These are phyloP conservation scores for Tetragnatha versicolor DNA, from an alignment of 1,140 invertebrate species.

Conservation along the genomic window DNA sequence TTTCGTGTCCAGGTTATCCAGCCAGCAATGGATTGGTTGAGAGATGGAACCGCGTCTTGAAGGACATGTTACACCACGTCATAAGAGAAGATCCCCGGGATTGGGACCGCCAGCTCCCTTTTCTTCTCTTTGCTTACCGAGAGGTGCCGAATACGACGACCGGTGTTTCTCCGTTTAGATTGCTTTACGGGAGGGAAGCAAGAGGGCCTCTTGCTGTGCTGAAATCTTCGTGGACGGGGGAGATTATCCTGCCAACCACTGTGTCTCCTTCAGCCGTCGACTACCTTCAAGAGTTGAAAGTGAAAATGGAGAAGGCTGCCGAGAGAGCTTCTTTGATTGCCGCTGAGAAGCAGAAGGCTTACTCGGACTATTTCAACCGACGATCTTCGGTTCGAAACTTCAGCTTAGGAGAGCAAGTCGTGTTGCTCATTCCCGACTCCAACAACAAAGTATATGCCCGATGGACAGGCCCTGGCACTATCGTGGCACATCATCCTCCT, in stretches of 20 bases:
- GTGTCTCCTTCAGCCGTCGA: not conserved
- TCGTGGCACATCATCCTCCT: not conserved
- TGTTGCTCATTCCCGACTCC: not conserved
- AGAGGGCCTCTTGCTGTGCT: not conserved
- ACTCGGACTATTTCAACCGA: not conserved
- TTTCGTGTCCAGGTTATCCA: not conserved
- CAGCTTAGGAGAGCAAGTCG: not conserved
- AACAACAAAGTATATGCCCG: not conserved
- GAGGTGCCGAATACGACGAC: not conserved
- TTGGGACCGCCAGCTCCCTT: not conserved
- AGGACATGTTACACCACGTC: constrained; percentile 1
- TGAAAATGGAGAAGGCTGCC: not conserved
- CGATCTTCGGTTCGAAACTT: not conserved
- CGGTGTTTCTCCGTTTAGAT: not conserved
- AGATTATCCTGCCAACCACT: not conserved
- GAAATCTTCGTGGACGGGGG: not conserved
- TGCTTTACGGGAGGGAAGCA: not conserved
- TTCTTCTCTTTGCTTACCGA: not conserved
- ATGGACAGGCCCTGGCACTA: not conserved
- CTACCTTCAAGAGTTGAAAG: not conserved
- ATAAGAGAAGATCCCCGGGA: not conserved
- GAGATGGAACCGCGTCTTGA: not conserved
- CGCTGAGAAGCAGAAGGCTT: not conserved
- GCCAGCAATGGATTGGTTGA: not conserved
- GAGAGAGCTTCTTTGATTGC: not conserved